A percentile compares a stretch with the other conserved stretches of the same genome.
Evolutionary conservation across 2,888 invertebrate genomes (phyloP).

Genomic region (Eupithecia insigniata): DNA sequence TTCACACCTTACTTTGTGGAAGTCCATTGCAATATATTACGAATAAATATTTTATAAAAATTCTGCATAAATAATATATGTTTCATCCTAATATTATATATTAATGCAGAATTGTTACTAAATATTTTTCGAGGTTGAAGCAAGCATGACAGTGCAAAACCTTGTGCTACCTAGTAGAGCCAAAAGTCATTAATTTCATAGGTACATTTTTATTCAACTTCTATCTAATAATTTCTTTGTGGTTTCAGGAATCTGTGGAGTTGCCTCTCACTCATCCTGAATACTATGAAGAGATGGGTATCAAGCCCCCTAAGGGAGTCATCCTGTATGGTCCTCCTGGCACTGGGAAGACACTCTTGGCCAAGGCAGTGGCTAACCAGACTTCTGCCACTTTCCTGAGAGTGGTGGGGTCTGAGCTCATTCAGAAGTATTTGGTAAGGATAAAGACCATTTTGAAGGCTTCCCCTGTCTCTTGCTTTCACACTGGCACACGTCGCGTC

Average conservation of each 20-base stretch:
- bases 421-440: conserved; percentile 96
- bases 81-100: neutral
- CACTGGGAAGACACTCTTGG: conserved; percentile 98
- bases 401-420: conserved; percentile 99
- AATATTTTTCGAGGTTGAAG: neutral
- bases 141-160: neutral
- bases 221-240: neutral
- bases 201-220: neutral
- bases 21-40: neutral
- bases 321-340: conserved; percentile 99
- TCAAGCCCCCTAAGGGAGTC: conserved; percentile 99
- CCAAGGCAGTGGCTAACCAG: conserved; percentile 99
- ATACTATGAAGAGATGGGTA: conserved; percentile 99
- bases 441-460: neutral
- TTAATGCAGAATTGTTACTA: no score
- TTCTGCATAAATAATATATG: neutral
- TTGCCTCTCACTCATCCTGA: conserved; percentile 99
- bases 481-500: no score
- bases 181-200: neutral
- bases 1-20: neutral
- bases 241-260: conserved; percentile 94
- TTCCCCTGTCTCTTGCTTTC: neutral
- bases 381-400: conserved; percentile 99
- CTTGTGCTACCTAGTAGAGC: neutral
- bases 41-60: neutral